Evolutionary conservation across 2,888 invertebrate genomes (phyloP).

Genomic region (Hirudinaria manillensis): DNA sequence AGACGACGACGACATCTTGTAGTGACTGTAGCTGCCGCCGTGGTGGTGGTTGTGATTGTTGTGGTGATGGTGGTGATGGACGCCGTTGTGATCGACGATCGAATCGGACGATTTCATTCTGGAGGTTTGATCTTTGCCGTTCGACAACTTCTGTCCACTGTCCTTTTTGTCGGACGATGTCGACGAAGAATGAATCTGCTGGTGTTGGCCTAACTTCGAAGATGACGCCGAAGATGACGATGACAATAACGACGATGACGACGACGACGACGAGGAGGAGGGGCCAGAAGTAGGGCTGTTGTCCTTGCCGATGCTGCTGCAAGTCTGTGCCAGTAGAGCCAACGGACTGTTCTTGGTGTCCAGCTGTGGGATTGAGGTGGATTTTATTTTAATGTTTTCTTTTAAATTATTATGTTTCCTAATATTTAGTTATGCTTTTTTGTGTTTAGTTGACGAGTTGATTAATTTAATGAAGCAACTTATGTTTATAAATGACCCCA

Average conservation of each 20-base stretch:
- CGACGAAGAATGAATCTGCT: slow-evolving; percentile 3
- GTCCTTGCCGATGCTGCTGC: slow-evolving; percentile 86
- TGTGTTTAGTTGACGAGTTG: no score
- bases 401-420: neutral
- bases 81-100: slow-evolving; percentile 5
- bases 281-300: slow-evolving; percentile 52
- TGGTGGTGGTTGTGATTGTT: neutral
- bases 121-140: slow-evolving; percentile 2
- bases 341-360: slow-evolving; percentile 93
- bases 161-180: slow-evolving; percentile 5
- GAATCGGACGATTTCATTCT: neutral
- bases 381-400: neutral
- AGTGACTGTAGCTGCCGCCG: slow-evolving; percentile 9
- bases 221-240: neutral
- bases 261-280: slow-evolving; percentile 4
- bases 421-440: no score
- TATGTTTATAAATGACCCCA: no score
- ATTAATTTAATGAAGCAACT: no score
- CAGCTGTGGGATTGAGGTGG: slow-evolving; percentile 62
- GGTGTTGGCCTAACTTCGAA: neutral
- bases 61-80: neutral
- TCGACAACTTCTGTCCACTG: neutral
- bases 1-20: slow-evolving; percentile 12
- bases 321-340: slow-evolving; percentile 88
- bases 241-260: neutral